phyloP scores from a whole-genome alignment of 2,888 invertebrate genomes.

The Lithophane semibrunnea region DNA sequence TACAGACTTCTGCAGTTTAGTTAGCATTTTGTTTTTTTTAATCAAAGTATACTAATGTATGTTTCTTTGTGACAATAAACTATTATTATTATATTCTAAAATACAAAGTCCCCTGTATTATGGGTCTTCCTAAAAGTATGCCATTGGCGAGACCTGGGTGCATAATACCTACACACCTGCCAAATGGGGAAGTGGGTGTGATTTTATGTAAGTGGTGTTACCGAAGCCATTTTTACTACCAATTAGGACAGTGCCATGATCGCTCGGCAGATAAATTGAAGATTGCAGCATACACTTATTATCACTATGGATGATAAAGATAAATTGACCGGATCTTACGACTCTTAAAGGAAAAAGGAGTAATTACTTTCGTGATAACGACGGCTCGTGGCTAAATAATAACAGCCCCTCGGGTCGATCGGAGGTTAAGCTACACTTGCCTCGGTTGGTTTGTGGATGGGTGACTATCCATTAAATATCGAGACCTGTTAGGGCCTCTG shows the following conservation, averaged over 20 bases:
- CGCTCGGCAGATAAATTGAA: neutral
- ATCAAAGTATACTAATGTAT: no score
- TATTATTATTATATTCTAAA: no score
- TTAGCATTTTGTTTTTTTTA: no score
- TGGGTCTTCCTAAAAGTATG: no score
- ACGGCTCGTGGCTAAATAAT: neutral
- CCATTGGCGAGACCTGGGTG: no score
- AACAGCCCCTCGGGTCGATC: neutral
- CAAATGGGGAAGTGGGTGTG: neutral
- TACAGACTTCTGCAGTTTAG: no score
- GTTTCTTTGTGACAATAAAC: no score
- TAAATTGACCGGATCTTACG: neutral
- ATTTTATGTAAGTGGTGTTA: neutral
- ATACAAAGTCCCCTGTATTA: no score
- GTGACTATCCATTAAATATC: neutral
- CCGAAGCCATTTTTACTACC: slow-evolving; percentile 2
- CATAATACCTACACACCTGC: neutral
- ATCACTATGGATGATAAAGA: neutral
- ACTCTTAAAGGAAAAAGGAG: neutral
- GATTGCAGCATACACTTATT: neutral
- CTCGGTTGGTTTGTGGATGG: neutral
- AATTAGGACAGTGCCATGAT: slow-evolving; percentile 4
- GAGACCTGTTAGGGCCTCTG: neutral
- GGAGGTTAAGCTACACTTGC: neutral
- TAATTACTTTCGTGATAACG: neutral